phyloP scores from a whole-genome alignment of 2,888 invertebrate species.

The Nomada lathburiana region DNA sequence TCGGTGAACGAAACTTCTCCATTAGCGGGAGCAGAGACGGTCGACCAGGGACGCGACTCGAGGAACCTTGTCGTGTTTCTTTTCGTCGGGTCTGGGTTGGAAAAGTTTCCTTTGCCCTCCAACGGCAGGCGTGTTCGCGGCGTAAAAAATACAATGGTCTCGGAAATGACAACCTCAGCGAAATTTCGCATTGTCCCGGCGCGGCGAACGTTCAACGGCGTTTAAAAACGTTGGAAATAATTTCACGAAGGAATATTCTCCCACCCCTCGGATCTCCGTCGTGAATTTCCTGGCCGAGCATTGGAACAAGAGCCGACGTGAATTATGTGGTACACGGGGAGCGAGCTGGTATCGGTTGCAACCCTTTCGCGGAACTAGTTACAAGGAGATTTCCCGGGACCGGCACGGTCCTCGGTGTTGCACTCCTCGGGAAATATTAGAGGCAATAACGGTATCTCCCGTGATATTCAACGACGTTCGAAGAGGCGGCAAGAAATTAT shows the following conservation, averaged over 20 bases:
- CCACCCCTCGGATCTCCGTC: conserved; percentile 35
- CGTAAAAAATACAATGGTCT: conserved; percentile 2
- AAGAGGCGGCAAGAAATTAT: not conserved
- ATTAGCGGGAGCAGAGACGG: conserved; percentile 52
- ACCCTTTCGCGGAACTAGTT: conserved; percentile 66
- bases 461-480: conserved; percentile 13
- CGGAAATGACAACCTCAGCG: not conserved
- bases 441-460: conserved; percentile 2
- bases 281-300: conserved; percentile 51
- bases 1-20: conserved; percentile 56
- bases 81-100: not conserved
- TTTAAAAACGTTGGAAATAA: conserved; percentile 45
- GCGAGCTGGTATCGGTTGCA: conserved; percentile 68
- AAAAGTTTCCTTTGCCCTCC: conserved; percentile 46
- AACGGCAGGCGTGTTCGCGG: conserved; percentile 1
- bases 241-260: conserved; percentile 48
- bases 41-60: conserved; percentile 39
- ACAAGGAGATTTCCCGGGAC: conserved; percentile 62
- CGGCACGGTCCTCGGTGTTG: not conserved
- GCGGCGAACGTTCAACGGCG: not conserved
- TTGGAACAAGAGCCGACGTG: conserved; percentile 74
- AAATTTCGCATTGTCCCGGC: not conserved
- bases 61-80: conserved; percentile 44
- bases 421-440: conserved; percentile 13
- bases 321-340: conserved; percentile 67